Evolutionary conservation across 2,113 vertebrate genomes (phyloP).

Genomic region (Pollachius pollachius): DNA sequence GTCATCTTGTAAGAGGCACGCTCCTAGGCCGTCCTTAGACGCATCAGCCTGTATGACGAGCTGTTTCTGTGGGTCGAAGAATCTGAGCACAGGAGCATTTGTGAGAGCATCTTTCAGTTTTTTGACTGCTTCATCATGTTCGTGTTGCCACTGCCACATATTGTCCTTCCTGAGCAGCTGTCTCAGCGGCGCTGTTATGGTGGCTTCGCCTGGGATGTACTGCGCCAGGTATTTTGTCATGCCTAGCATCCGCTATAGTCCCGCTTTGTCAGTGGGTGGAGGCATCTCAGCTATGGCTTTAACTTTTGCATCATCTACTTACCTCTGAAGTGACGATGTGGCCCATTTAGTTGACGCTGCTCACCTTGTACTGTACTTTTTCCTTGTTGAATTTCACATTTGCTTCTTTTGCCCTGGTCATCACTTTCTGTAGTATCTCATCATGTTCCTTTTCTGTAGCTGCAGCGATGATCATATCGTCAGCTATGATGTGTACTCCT

Average conservation of each 20-base stretch:
- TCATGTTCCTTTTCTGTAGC: conserved; percentile 19
- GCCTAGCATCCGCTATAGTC: conserved; percentile 14
- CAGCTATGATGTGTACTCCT: conserved; percentile 21
- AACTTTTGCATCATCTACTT: conserved; percentile 6
- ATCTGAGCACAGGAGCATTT: conserved; percentile 7
- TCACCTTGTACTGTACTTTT: conserved; percentile 11
- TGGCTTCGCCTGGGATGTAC: conserved; percentile 17
- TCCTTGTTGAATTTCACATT: conserved; percentile 12
- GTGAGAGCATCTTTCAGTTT: conserved; percentile 18
- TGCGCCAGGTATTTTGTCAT: conserved; percentile 24
- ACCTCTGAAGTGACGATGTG: conserved; percentile 1
- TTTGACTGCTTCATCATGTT: conserved; percentile 12
- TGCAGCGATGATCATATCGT: conserved; percentile 26
- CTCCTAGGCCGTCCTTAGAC: too few species aligned
- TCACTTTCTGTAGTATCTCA: conserved; percentile 17
- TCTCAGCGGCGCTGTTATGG: conserved; percentile 21
- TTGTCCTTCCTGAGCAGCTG: conserved; percentile 24
- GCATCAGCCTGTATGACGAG: conserved; percentile 20
- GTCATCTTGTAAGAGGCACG: background rate
- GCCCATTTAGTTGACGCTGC: conserved; percentile 8
- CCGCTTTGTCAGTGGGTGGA: conserved; percentile 14
- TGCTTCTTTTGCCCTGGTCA: conserved; percentile 6
- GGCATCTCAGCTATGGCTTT: conserved; percentile 10
- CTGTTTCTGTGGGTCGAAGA: conserved; percentile 25
- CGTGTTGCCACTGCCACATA: conserved; percentile 12